These are phyloP conservation scores for Oncorhynchus kisutch DNA, from an alignment of 2,113 vertebrate genomes.

Conservation along the genomic window DNA sequence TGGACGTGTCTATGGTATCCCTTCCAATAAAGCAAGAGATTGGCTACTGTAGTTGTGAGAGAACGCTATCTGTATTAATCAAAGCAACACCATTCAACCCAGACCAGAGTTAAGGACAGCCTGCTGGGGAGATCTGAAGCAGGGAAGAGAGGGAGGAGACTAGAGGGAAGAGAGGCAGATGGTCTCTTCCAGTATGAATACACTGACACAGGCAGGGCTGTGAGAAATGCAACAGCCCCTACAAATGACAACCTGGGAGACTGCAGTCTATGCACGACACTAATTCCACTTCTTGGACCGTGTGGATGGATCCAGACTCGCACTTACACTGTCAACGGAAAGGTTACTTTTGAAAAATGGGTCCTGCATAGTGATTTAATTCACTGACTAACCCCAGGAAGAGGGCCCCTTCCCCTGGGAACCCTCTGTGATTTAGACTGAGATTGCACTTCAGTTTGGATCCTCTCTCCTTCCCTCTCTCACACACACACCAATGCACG, in stretches of 20 bases:
- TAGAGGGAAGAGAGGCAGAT: constrained; percentile 64
- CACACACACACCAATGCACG: background rate
- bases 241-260: constrained; percentile 68
- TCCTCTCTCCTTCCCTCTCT: constrained; percentile 32
- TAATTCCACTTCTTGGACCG: constrained; percentile 57
- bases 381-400: constrained; percentile 68
- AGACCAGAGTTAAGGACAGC: constrained; percentile 40
- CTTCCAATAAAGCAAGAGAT: background rate
- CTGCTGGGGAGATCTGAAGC: constrained; percentile 34
- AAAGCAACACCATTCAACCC: constrained; percentile 1
- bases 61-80: constrained; percentile 25
- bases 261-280: constrained; percentile 56
- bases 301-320: constrained; percentile 50
- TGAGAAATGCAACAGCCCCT: constrained; percentile 51
- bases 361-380: constrained; percentile 67
- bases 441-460: constrained; percentile 68
- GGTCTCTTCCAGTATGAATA: constrained; percentile 56
- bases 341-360: constrained; percentile 76
- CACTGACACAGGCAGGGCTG: constrained; percentile 50
- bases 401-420: constrained; percentile 52
- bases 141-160: constrained; percentile 23
- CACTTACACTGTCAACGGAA: constrained; percentile 72
- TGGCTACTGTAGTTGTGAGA: constrained; percentile 5
- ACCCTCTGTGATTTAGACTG: constrained; percentile 57
- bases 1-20: too few species aligned